phyloP scores from a whole-genome alignment of 1,140 invertebrate species.

The Drosophila parvula region DNA sequence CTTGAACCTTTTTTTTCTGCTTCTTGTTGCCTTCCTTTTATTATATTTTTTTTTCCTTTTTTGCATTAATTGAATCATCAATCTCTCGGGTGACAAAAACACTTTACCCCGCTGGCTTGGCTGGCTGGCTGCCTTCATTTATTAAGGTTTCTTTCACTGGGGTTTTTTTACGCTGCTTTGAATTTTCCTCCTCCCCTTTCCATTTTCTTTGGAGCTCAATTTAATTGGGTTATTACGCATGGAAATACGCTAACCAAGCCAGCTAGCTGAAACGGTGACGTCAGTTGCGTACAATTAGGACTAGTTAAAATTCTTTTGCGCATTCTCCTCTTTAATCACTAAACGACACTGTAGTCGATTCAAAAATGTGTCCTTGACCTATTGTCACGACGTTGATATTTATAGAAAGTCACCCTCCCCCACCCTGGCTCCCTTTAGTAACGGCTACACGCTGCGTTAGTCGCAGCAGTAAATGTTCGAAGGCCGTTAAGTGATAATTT shows the following conservation, averaged over 20 bases:
- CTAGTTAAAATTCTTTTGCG: conserved; percentile 19
- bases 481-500: conserved; percentile 49
- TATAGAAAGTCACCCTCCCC: neutral
- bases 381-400: conserved; percentile 9
- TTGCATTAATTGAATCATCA: conserved; percentile 54
- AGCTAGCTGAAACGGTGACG: conserved; percentile 6
- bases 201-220: conserved; percentile 5
- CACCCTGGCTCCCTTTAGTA: neutral
- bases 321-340: conserved; percentile 10
- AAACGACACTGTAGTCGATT: neutral
- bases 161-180: conserved; percentile 18
- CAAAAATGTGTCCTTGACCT: conserved; percentile 33
- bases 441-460: conserved; percentile 30
- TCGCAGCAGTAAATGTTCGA: conserved; percentile 26
- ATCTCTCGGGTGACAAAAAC: conserved; percentile 48
- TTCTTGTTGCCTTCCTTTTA: conserved; percentile 4
- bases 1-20: conserved; percentile 32
- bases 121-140: conserved; percentile 4
- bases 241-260: conserved; percentile 5
- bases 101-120: conserved; percentile 21
- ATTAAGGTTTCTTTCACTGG: conserved; percentile 8
- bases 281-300: conserved; percentile 27
- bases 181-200: neutral
- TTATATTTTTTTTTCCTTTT: conserved; percentile 2
- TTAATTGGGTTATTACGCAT: conserved; percentile 47